Conservation (phyloP, 2,797 vertebrate species). For the Choloepus didactylus region DNA sequence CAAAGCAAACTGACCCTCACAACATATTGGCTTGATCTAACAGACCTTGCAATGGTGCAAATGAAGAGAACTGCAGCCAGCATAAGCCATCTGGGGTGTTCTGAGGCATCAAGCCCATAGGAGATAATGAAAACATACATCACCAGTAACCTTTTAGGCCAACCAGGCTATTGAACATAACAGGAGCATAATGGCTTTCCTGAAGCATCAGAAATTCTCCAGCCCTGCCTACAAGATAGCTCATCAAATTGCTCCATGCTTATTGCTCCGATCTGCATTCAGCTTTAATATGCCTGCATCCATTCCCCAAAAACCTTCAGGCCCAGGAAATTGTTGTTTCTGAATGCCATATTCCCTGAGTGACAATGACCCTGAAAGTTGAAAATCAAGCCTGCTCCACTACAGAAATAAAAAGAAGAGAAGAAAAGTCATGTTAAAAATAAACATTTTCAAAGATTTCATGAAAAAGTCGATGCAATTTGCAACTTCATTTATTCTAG, state of each 20-base stretch:
- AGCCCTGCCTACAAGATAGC: conserved; percentile 5
- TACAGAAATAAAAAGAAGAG: conserved; percentile 30
- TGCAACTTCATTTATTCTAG: conserved; percentile 83
- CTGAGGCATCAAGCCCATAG: conserved; percentile 52
- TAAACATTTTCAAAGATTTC: conserved; percentile 79
- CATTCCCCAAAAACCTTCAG: conserved; percentile 5
- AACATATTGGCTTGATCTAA: conserved; percentile 70
- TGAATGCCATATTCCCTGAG: conserved; percentile 6
- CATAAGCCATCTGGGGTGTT: conserved; percentile 74
- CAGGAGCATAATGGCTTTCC: conserved; percentile 76
- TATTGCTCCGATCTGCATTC: conserved; percentile 76
- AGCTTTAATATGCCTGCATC: conserved; percentile 43
- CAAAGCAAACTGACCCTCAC: conserved; percentile 75
- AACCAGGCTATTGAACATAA: conserved; percentile 76
- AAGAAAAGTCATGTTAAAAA: conserved; percentile 75
- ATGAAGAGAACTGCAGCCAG: conserved; percentile 55
- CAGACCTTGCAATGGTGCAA: conserved; percentile 66
- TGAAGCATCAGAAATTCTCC: conserved; percentile 72
- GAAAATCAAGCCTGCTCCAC: conserved; percentile 54
- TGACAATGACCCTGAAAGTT: conserved; percentile 54
- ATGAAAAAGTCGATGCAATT: conserved; percentile 77
- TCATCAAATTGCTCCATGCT: conserved; percentile 67
- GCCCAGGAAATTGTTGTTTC: conserved; percentile 56
- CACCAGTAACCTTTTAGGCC: conserved; percentile 77
- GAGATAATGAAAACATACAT: conserved; percentile 85